A percentile compares a stretch with the other conserved stretches of the same genome.
Conservation (phyloP, 2,888 invertebrate genomes). For the Carterocephalus palaemon region DNA sequence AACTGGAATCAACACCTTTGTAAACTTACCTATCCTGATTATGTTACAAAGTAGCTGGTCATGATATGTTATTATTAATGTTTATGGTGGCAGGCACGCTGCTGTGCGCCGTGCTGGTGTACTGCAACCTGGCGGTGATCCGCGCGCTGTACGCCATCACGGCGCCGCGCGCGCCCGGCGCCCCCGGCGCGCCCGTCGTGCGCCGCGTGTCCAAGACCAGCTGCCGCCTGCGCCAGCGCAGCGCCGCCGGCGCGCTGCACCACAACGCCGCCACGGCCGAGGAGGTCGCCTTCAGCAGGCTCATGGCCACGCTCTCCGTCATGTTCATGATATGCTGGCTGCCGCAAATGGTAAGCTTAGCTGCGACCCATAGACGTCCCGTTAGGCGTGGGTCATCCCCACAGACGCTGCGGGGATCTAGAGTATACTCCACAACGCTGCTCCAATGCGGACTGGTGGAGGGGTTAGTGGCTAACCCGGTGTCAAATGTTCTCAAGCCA, state of each 20-base stretch:
- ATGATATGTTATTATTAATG: no score
- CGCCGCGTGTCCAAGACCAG: slow-evolving; percentile 61
- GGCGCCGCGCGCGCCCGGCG: slow-evolving; percentile 52
- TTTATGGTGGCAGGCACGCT: slow-evolving; percentile 83
- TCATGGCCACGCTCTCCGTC: slow-evolving; percentile 90
- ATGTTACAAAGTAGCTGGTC: no score
- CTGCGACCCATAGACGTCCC: no score
- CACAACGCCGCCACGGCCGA: slow-evolving; percentile 83
- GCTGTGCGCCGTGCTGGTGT: slow-evolving; percentile 86
- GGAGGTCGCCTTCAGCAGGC: slow-evolving; percentile 90
- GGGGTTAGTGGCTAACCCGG: no score
- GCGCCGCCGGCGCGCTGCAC: slow-evolving; percentile 32
- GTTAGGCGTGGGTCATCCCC: neutral
- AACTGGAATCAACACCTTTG: no score
- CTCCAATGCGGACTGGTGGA: no score
- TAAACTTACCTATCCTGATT: no score
- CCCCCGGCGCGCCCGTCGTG: slow-evolving; percentile 39
- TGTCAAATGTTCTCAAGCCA: no score
- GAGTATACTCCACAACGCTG: no score
- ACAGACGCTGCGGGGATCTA: no score
- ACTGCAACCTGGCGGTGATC: slow-evolving; percentile 90
- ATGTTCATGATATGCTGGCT: slow-evolving; percentile 92
- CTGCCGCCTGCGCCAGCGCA: slow-evolving; percentile 58
- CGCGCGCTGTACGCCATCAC: slow-evolving; percentile 83
- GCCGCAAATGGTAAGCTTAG: slow-evolving; percentile 87